phyloP scores from a whole-genome alignment of 1,140 invertebrate genomes.

The Aphelenchoides besseyi region DNA sequence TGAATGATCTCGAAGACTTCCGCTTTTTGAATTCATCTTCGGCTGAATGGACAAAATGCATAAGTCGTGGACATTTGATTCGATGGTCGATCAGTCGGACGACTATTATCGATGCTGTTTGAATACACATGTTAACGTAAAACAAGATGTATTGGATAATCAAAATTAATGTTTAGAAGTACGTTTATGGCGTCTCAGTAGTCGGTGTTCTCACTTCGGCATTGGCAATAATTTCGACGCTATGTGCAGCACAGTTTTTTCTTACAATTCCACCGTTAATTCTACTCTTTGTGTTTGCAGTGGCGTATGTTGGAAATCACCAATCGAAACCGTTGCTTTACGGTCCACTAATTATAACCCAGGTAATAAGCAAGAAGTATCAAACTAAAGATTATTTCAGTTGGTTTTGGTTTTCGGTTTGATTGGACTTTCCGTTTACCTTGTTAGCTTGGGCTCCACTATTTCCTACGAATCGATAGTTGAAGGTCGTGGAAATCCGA shows the following conservation, averaged over 20 bases:
- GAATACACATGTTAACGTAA: background rate
- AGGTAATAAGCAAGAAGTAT: background rate
- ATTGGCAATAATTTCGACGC: background rate
- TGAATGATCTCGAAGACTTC: too few relatives aligned
- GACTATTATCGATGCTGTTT: slow-evolving; percentile 1
- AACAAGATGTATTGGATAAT: too few relatives aligned
- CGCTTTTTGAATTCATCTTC: too few relatives aligned
- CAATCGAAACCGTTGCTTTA: background rate
- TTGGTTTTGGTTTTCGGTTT: background rate
- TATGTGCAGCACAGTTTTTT: background rate
- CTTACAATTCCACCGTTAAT: background rate
- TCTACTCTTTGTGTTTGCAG: background rate
- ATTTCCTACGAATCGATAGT: background rate
- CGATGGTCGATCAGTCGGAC: background rate
- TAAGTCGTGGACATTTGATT: slow-evolving; percentile 1
- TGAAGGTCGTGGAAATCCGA: background rate
- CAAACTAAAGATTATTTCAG: background rate
- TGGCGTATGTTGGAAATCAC: slow-evolving; percentile 6
- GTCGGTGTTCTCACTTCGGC: background rate
- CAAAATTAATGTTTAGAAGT: slow-evolving; percentile 1
- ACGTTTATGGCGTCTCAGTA: background rate
- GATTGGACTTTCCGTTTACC: background rate
- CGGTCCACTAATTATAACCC: background rate
- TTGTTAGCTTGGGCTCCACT: background rate
- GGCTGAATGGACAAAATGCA: background rate